Evolutionary conservation across 2,888 invertebrate genomes (phyloP).

Genomic region (Cantharis nigra): DNA sequence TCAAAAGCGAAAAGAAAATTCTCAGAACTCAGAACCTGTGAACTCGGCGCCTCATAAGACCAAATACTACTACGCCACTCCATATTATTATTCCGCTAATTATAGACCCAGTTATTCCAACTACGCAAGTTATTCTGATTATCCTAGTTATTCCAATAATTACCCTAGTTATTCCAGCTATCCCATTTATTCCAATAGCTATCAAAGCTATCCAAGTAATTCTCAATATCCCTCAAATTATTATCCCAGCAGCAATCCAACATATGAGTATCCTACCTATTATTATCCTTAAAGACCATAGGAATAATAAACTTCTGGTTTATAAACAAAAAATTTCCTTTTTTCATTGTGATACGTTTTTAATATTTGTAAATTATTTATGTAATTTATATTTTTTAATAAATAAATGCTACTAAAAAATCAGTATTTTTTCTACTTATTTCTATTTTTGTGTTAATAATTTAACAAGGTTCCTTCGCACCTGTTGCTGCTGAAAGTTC

Average conservation of each 20-base stretch:
- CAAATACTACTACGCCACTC: background rate
- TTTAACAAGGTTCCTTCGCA: background rate
- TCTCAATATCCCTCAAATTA: background rate
- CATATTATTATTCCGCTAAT: background rate
- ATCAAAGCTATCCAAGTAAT: background rate
- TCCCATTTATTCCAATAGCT: background rate
- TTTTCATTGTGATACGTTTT: background rate
- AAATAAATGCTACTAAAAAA: background rate
- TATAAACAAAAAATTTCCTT: background rate
- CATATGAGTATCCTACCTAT: background rate
- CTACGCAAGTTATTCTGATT: background rate
- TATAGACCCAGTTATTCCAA: background rate
- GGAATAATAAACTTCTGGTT: background rate
- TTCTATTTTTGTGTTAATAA: background rate
- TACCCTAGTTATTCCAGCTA: background rate
- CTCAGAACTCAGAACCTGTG: background rate
- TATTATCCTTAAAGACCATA: background rate
- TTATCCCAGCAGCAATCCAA: background rate
- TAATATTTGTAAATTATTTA: background rate
- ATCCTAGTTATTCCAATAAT: background rate
- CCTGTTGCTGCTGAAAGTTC: background rate
- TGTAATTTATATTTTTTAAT: background rate
- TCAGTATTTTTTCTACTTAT: background rate
- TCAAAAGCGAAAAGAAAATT: background rate
- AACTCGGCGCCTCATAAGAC: background rate